Evolutionary conservation across 2,113 vertebrate genomes (phyloP), one percentile per base, ranked within the genome.

Genomic region (Corythaixoides concolor): DNA sequence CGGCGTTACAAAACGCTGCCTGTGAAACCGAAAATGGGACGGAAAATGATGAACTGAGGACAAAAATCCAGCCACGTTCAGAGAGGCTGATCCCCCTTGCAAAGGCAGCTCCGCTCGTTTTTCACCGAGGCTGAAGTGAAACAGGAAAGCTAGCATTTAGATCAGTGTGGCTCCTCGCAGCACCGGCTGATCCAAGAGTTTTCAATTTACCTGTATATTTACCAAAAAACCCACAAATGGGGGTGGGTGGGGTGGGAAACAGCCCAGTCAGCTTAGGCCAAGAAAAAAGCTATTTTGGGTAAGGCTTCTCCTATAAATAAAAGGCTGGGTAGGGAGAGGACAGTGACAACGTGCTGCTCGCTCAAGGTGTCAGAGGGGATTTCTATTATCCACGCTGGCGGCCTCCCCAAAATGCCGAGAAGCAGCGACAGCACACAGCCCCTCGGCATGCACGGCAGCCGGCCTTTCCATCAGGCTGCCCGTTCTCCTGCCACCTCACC

Each of bases 301-400:
- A 89, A 58, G 45, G 73, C 59, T 92, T 87, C 77, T 94, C 85
- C 70, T 95, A 89, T 73, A 95, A 95, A 96, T 93, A 95, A 95
- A 85, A 81, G 33, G 49, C 69, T 12, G n/a, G 39, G 27, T 28
- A 84, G 41, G 63, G 73, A 90, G 56, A 75, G 41, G 68, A 81
- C 8, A 1, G 64, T 24, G 45, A 86, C n/a, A 92, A 67, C 2
- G 11, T 20, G 20, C 5, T 1, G 60, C 52, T 96, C 4, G 0
- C 73, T 84, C 83, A 81, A 91, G 89, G 93, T 72, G 84, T 94
- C 73, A 50, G 52, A 67, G 64, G 39, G 84, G 47, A 95, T 92
- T 87, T 88, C 68, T 90, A 41, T 87, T 95, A 78, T 78, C 56
- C 9, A 1, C 2, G 45, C 43, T 41, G 68, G 68, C 0, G 0